Percentiles rank a stretch among this genome's conserved stretches.
Conservation (phyloP, 2,888 invertebrate genomes). For the Gandaritis pyraliata region DNA sequence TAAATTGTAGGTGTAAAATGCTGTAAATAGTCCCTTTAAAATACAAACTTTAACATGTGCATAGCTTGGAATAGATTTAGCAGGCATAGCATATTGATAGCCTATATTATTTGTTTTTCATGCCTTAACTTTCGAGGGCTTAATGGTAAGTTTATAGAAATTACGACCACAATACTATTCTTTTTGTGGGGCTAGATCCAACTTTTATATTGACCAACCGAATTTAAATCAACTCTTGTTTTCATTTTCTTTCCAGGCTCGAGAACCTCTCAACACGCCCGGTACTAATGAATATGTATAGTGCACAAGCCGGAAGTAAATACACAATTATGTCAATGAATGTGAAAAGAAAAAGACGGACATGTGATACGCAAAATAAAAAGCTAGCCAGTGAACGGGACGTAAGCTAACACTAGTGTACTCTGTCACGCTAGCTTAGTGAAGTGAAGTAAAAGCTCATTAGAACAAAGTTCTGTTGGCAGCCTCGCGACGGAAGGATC, state of each 20-base stretch:
- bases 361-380: slow-evolving; percentile 75
- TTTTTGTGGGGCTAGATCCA: not conserved
- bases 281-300: slow-evolving; percentile 93
- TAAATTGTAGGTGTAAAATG: slow-evolving; percentile 73
- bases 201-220: too few relatives aligned
- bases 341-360: slow-evolving; percentile 82
- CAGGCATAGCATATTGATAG: slow-evolving; percentile 52
- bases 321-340: slow-evolving; percentile 78
- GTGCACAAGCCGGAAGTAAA: slow-evolving; percentile 77
- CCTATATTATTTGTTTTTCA: slow-evolving; percentile 75
- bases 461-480: slow-evolving; percentile 69
- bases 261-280: slow-evolving; percentile 92
- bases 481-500: slow-evolving; percentile 64
- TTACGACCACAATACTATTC: slow-evolving; percentile 3
- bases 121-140: slow-evolving; percentile 78
- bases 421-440: slow-evolving; percentile 68
- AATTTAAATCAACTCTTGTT: slow-evolving; percentile 34
- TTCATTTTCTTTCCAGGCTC: slow-evolving; percentile 86
- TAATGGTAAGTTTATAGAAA: slow-evolving; percentile 70
- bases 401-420: slow-evolving; percentile 69
- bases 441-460: slow-evolving; percentile 66
- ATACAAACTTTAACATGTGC: slow-evolving; percentile 53
- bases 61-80: slow-evolving; percentile 49
- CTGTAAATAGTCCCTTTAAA: slow-evolving; percentile 73
- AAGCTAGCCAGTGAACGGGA: slow-evolving; percentile 78